Percentiles rank a stretch among this genome's conserved stretches.
Conservation (phyloP, 2,888 invertebrate species). For the Lasioglossum villosulum region DNA sequence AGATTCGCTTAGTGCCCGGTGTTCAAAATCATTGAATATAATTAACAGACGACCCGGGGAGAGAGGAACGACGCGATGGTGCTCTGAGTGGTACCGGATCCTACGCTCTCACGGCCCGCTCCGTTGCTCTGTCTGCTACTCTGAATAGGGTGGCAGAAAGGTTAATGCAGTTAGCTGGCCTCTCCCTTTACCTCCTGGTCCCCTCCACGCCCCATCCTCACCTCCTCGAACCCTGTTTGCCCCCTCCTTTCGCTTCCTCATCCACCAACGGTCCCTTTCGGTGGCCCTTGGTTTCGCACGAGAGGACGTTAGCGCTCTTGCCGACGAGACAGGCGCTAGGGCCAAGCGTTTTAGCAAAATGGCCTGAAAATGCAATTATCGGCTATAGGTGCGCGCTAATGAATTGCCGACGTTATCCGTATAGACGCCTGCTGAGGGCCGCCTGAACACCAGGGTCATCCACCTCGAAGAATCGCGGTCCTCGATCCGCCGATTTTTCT, state of each 20-base stretch:
- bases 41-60: conserved; percentile 80
- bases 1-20: conserved; percentile 81
- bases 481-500: background rate
- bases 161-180: conserved; percentile 82
- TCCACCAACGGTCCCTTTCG: conserved; percentile 52
- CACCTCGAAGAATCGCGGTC: conserved; percentile 45
- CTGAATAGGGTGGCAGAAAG: conserved; percentile 79
- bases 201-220: background rate
- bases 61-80: conserved; percentile 42
- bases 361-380: conserved; percentile 84
- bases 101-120: conserved; percentile 37
- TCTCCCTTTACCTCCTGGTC: conserved; percentile 19
- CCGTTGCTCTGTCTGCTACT: conserved; percentile 61
- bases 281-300: conserved; percentile 74
- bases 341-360: conserved; percentile 82
- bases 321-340: conserved; percentile 70
- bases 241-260: background rate
- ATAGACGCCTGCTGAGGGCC: conserved; percentile 47
- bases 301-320: conserved; percentile 73
- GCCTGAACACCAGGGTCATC: conserved; percentile 53
- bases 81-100: conserved; percentile 52
- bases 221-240: background rate
- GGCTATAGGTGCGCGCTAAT: conserved; percentile 83
- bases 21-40: conserved; percentile 83
- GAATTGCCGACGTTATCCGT: conserved; percentile 81